A percentile compares a stretch with the other conserved stretches of the same genome.
Conservation (phyloP, 2,797 vertebrate species). For the Bothrops alternatus region DNA sequence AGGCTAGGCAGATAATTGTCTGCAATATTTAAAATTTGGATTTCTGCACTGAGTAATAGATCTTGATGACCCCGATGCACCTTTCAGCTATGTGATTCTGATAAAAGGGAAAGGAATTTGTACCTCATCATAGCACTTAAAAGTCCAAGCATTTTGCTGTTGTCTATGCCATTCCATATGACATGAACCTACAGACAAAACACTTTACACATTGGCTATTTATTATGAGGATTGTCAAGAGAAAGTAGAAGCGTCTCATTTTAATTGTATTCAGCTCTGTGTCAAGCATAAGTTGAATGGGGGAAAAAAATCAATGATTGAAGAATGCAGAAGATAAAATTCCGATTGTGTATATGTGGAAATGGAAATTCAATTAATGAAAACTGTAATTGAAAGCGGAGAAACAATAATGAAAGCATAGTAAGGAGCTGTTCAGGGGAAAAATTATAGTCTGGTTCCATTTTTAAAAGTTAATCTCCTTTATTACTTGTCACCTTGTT, state of each 20-base stretch:
- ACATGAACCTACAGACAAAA: not conserved
- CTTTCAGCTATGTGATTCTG: not conserved
- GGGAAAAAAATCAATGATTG: not conserved
- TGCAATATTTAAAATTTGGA: not conserved
- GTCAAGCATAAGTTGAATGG: not conserved
- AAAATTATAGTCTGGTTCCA: not conserved
- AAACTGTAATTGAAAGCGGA: not conserved
- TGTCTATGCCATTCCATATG: not conserved
- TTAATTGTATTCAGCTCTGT: not conserved
- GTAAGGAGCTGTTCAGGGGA: not conserved
- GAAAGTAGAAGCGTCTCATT: not conserved
- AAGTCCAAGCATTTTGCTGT: not conserved
- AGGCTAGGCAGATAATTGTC: not conserved
- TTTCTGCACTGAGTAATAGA: not conserved
- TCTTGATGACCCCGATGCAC: not conserved
- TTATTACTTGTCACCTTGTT: not conserved
- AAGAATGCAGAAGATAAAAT: slow-evolving; percentile 10
- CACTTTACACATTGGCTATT: not conserved
- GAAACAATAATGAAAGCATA: not conserved
- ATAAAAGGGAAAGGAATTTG: not conserved
- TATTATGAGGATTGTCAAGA: not conserved
- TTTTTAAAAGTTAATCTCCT: not conserved
- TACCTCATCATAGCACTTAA: not conserved
- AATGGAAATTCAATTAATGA: not conserved
- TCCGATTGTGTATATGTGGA: not conserved